These are phyloP conservation scores for Platypus cylindrus DNA, from an alignment of 2,888 invertebrate genomes.

Conservation along the genomic window DNA sequence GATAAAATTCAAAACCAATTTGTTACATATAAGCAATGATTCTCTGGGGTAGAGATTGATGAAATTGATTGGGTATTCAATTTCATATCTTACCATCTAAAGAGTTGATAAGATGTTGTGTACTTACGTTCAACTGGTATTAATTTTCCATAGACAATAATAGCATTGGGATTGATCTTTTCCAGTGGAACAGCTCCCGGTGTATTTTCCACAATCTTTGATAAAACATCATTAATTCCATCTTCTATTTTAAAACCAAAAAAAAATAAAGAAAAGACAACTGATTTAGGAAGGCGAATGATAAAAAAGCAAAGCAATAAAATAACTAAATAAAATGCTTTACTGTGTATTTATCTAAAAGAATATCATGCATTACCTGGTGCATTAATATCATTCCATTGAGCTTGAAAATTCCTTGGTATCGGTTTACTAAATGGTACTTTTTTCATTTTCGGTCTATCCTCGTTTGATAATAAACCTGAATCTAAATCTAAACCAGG, in stretches of 20 bases:
- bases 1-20: too few species aligned
- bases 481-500: slow-evolving; percentile 75
- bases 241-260: slow-evolving; percentile 28
- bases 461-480: slow-evolving; percentile 45
- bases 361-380: too few species aligned
- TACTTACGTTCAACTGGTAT: slow-evolving; percentile 57
- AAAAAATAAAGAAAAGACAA: too few species aligned
- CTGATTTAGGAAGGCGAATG: too few species aligned
- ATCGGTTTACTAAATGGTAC: slow-evolving; percentile 94
- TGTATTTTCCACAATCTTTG: slow-evolving; percentile 62
- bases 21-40: too few species aligned
- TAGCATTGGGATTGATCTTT: slow-evolving; percentile 66
- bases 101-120: not conserved
- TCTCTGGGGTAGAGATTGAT: too few species aligned
- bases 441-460: slow-evolving; percentile 63
- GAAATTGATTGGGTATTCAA: too few species aligned
- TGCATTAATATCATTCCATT: slow-evolving; percentile 73
- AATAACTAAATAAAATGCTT: too few species aligned
- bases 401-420: slow-evolving; percentile 92
- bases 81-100: too few species aligned
- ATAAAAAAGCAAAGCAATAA: not conserved
- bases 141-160: slow-evolving; percentile 73
- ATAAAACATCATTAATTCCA: slow-evolving; percentile 51
- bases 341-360: too few species aligned
- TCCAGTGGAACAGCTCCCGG: slow-evolving; percentile 67